Evolutionary conservation across 2,113 vertebrate species (phyloP).

Genomic region (Peromyscus leucopus): DNA sequence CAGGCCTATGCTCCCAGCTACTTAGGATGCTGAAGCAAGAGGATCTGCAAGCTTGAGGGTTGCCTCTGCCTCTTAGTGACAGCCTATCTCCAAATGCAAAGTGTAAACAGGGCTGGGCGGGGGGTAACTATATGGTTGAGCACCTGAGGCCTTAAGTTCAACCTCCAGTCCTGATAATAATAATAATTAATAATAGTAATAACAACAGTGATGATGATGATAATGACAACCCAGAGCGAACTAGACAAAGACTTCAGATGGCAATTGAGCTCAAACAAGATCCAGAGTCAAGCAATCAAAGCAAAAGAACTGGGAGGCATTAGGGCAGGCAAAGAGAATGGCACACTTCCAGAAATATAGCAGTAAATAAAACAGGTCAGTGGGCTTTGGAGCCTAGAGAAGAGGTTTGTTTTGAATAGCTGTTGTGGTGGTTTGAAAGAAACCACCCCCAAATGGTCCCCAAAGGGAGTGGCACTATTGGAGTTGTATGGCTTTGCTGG

Average conservation of each 20-base stretch:
- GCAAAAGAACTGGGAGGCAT: neutral
- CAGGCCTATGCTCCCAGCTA: neutral
- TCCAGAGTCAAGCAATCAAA: neutral
- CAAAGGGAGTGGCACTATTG: neutral
- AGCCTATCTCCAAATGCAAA: neutral
- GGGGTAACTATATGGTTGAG: neutral
- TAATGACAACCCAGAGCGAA: neutral
- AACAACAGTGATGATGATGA: neutral
- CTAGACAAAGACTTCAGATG: neutral
- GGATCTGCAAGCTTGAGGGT: neutral
- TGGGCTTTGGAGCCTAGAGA: neutral
- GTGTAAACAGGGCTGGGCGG: neutral
- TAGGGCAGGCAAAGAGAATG: neutral
- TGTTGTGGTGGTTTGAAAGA: neutral
- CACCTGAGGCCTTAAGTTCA: neutral
- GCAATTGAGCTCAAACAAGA: neutral
- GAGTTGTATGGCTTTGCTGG: neutral
- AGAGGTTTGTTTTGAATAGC: neutral
- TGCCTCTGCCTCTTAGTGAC: neutral
- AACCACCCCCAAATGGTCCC: neutral
- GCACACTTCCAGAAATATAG: neutral
- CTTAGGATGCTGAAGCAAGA: neutral
- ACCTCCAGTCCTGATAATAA: no score
- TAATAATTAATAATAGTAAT: no score
- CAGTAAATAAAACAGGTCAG: neutral